Evolutionary conservation across 2,113 vertebrate species (phyloP).

Genomic region (Leptocoma aspasia): DNA sequence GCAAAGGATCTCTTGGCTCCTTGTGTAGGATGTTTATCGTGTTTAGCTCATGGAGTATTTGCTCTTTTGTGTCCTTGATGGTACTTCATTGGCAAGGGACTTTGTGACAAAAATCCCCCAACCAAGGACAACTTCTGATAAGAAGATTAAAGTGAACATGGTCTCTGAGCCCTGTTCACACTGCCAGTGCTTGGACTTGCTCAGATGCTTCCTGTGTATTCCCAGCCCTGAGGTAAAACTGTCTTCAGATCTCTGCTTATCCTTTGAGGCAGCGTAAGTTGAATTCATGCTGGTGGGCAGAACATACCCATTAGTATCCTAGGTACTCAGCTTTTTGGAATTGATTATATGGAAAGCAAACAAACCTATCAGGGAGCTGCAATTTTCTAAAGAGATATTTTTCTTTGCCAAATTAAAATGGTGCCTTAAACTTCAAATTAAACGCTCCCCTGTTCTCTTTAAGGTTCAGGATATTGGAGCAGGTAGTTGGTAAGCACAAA

Average conservation of each 20-base stretch:
- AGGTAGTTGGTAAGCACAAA: not conserved
- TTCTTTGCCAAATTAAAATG: not conserved
- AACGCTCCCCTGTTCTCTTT: slow-evolving; percentile 17
- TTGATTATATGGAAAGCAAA: slow-evolving; percentile 32
- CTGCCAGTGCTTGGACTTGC: not conserved
- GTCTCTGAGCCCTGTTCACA: not conserved
- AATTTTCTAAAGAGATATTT: slow-evolving; percentile 44
- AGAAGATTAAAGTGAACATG: not conserved
- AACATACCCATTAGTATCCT: slow-evolving; percentile 4
- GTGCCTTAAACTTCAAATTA: slow-evolving; percentile 9
- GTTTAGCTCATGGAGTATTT: not conserved
- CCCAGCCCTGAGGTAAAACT: not conserved
- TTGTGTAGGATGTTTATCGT: not conserved
- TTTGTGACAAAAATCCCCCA: not conserved
- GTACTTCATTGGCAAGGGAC: not conserved
- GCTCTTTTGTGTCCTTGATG: not conserved
- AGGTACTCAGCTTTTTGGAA: not conserved
- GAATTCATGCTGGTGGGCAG: slow-evolving; percentile 7
- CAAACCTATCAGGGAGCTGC: slow-evolving; percentile 9
- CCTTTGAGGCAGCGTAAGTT: not conserved
- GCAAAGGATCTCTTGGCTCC: not conserved
- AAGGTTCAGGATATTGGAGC: not conserved
- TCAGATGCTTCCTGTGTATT: not conserved
- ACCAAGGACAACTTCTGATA: not conserved
- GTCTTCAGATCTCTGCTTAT: not conserved